A percentile compares a stretch with the other conserved stretches of the same genome.
phyloP scores from a whole-genome alignment of 2,888 invertebrate genomes.

The Cancer borealis region DNA sequence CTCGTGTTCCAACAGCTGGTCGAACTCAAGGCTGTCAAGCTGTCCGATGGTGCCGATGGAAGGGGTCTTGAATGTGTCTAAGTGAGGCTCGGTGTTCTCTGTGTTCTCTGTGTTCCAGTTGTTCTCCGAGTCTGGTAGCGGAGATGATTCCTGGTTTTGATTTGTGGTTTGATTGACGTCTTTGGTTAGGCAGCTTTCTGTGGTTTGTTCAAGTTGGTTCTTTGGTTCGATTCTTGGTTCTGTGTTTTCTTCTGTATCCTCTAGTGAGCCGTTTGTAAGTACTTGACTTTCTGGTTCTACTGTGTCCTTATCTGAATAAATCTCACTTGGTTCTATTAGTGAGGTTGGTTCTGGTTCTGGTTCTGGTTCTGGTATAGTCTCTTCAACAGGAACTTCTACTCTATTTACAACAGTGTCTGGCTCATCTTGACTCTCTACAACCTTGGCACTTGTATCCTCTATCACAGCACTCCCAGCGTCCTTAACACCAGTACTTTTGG shows the following conservation, averaged over 20 bases:
- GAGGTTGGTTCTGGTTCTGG: background rate
- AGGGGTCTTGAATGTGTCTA: conserved; percentile 58
- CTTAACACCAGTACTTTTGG: background rate
- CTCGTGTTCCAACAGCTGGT: conserved; percentile 74
- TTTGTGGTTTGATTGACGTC: background rate
- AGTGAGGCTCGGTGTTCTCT: conserved; percentile 3
- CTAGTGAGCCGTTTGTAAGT: background rate
- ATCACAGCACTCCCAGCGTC: background rate
- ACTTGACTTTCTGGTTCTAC: background rate
- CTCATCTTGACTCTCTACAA: background rate
- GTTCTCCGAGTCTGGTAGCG: background rate
- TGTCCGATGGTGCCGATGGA: conserved; percentile 71
- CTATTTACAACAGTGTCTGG: conserved; percentile 18
- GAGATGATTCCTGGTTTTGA: background rate
- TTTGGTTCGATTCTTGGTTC: background rate
- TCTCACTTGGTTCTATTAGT: background rate
- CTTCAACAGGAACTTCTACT: background rate
- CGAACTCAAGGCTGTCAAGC: conserved; percentile 76
- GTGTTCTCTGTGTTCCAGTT: background rate
- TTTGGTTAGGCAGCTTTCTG: background rate
- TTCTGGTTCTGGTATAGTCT: conserved; percentile 14
- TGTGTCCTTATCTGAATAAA: background rate
- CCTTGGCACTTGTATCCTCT: background rate
- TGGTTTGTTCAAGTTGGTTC: background rate
- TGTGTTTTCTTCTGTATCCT: background rate